phyloP scores from a whole-genome alignment of 2,797 vertebrate genomes.

The Parauchenoglanis ngamensis region DNA sequence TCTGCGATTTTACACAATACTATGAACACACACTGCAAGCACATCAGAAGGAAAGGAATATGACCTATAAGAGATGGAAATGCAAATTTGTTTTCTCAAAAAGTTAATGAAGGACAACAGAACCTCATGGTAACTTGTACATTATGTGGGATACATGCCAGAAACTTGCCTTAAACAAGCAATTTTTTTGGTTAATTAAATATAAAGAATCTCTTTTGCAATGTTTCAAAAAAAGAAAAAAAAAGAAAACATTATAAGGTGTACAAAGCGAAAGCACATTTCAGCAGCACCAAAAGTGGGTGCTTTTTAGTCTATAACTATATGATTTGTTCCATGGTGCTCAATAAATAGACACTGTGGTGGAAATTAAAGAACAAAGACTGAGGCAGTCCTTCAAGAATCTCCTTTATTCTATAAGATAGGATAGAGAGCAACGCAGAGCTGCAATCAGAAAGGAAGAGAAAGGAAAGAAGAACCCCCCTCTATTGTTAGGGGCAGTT shows the following conservation, averaged over 20 bases:
- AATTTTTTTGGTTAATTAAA: conserved; percentile 65
- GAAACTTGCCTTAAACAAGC: conserved; percentile 18
- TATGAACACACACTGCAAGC: neutral
- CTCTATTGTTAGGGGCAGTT: too few species aligned
- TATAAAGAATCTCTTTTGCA: conserved; percentile 60
- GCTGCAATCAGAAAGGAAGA: too few species aligned
- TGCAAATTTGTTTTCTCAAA: conserved; percentile 34
- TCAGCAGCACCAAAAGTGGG: conserved; percentile 41
- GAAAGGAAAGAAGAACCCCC: too few species aligned
- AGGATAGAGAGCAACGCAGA: too few species aligned
- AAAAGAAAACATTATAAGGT: neutral
- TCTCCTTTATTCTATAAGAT: too few species aligned
- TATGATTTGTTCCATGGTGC: neutral
- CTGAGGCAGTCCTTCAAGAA: too few species aligned
- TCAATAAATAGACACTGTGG: neutral
- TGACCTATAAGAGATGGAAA: conserved; percentile 21
- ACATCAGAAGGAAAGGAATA: conserved; percentile 4
- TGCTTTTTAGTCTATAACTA: neutral
- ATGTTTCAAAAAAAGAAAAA: conserved; percentile 32
- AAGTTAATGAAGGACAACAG: conserved; percentile 34
- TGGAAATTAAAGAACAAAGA: too few species aligned
- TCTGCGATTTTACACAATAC: neutral
- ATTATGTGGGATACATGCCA: conserved; percentile 23
- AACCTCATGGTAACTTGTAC: conserved; percentile 28
- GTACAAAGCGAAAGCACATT: neutral